A percentile compares a stretch with the other conserved stretches of the same genome.
phyloP scores from a whole-genome alignment of 1,140 invertebrate species.

The Pomacea maculata region DNA sequence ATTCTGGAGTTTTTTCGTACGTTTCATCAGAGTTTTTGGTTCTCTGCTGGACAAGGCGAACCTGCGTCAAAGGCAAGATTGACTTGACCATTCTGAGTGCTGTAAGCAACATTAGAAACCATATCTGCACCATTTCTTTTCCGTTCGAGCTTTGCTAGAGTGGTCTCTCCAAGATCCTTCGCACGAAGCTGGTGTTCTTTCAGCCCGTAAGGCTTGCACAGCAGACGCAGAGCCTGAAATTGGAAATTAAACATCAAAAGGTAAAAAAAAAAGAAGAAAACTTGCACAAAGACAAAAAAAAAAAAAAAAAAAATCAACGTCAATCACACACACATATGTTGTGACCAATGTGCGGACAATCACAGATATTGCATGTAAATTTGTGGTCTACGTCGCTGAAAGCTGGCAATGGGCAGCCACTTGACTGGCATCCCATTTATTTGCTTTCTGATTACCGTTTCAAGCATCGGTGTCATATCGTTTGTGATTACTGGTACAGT shows the following conservation, averaged over 20 bases:
- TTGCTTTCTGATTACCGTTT: background rate
- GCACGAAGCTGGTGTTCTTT: slow-evolving; percentile 50
- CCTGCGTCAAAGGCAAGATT: background rate
- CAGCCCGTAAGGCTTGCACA: slow-evolving; percentile 46
- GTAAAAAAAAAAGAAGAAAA: background rate
- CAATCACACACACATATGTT: too few relatives aligned
- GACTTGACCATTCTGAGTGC: background rate
- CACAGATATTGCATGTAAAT: background rate
- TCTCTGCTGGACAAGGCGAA: too few relatives aligned
- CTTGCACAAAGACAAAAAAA: background rate
- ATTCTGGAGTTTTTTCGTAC: too few relatives aligned
- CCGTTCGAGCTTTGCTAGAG: slow-evolving; percentile 27
- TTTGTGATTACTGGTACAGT: background rate
- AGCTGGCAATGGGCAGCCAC: too few relatives aligned
- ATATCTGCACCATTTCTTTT: background rate
- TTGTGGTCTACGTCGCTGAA: too few relatives aligned
- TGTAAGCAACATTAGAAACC: background rate
- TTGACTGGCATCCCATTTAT: background rate
- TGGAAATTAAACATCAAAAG: too few relatives aligned
- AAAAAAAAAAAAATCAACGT: too few relatives aligned
- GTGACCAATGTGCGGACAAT: too few relatives aligned
- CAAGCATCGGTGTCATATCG: background rate
- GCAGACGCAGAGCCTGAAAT: slow-evolving; percentile 35
- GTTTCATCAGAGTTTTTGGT: too few relatives aligned
- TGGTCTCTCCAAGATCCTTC: slow-evolving; percentile 41